These are phyloP conservation scores for Torymus aiolomorphi DNA, from an alignment of 2,888 invertebrate species.

Conservation along the genomic window DNA sequence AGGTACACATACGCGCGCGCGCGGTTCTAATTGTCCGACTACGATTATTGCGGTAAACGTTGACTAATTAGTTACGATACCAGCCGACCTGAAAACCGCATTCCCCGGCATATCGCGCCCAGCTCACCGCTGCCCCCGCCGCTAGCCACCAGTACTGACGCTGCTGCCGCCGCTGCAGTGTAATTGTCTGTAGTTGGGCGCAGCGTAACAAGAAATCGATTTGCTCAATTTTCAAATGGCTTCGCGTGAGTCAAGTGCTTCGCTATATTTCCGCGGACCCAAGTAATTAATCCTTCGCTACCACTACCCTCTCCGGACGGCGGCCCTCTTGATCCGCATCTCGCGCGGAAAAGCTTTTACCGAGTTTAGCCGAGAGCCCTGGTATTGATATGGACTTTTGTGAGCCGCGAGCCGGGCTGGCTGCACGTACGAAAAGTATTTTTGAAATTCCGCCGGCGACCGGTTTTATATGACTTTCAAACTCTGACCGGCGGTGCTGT, in stretches of 20 bases:
- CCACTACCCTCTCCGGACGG: too few species aligned
- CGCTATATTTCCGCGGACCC: not conserved
- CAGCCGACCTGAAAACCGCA: conserved; percentile 34
- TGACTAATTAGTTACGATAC: conserved; percentile 50
- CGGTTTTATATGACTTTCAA: too few species aligned
- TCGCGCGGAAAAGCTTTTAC: conserved; percentile 30
- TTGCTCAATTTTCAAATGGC: conserved; percentile 48
- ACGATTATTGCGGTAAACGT: conserved; percentile 22
- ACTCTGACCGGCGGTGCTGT: too few species aligned
- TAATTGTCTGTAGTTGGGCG: conserved; percentile 6
- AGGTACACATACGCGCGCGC: too few species aligned
- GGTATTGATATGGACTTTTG: too few species aligned
- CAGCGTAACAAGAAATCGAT: conserved; percentile 43
- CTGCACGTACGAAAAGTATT: too few species aligned
- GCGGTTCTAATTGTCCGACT: conserved; percentile 33
- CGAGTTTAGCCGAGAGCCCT: not conserved
- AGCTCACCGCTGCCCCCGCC: not conserved
- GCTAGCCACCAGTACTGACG: not conserved
- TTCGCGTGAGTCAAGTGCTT: not conserved
- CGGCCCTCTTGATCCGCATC: conserved; percentile 23
- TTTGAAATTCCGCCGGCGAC: too few species aligned
- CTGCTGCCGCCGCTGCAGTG: not conserved
- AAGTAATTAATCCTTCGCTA: conserved; percentile 30
- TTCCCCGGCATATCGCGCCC: conserved; percentile 4
- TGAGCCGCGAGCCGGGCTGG: too few species aligned